Base-by-base conservation (phyloP, 2,888 invertebrate genomes). In the Invenusta paracnida region DNA sequence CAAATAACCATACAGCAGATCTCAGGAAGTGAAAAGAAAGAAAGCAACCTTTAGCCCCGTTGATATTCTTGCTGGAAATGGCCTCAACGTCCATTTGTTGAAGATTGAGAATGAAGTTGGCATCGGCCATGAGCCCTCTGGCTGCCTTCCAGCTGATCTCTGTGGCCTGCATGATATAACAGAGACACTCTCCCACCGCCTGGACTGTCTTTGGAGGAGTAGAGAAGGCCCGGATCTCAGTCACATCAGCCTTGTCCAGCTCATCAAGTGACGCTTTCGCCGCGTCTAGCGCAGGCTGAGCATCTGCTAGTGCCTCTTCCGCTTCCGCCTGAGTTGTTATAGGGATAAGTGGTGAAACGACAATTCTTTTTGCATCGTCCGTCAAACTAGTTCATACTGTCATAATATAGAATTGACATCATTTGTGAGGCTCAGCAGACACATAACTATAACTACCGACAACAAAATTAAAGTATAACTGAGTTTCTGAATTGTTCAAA, bases 101-200 rank as follows among this genome's bases (percentile, higher is more conserved):
- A 17, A 87, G 84, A 29, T 29, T 82, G 29, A 67, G 48, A 23
- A 87, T 67, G 81, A 87, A 87, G 48, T 82, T 87, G 29, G 87
- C 83, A 73, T 87, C 87, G n/a, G 87, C 82, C 87, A 87, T 87
- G 0, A 87, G 67, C 0, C 29, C 86, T 87, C 87, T 82, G 29
- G 87, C 87, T n/a, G 87, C 81, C 67, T 87, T 87, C 86, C 87
- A 87, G 29, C 82, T 88, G 48, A 87, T 81, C 29, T 87, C 87
- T 27, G 29, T 25, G 11, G 83, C 28, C 83, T 86, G 86, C n/a
- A 86, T 27, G 13, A 86, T 29, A 5, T 25, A 30, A 84, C 86
- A 86, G 11, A 86, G 30, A 2, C 48, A 81, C 73, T 87, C 87
- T 29, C 87, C 87, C 5, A 87, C 87, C 83, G 82, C 66, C 30